Evolutionary conservation across 2,113 vertebrate genomes (phyloP).

Genomic region (Ciconia stormi): DNA sequence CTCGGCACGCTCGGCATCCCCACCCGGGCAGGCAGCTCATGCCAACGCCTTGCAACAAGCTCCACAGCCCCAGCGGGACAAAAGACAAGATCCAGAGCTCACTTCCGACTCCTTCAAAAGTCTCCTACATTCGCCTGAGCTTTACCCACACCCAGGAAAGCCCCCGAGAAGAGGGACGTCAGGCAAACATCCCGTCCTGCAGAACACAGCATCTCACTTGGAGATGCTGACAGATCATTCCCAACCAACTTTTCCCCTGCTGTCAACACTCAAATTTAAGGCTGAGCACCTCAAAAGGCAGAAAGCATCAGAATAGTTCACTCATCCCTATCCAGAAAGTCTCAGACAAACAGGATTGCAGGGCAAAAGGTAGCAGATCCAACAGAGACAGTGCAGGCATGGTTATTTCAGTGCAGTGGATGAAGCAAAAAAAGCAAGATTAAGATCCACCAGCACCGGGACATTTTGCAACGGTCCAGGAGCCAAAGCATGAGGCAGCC

Average conservation of each 20-base stretch:
- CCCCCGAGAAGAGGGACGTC: not conserved
- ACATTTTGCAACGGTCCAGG: not conserved
- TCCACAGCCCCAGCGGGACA: not conserved
- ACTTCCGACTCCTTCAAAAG: not conserved
- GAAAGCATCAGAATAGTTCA: not conserved
- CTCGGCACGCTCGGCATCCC: accelerated
- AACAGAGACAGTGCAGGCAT: not conserved
- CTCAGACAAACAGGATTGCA: not conserved
- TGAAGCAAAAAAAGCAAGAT: not conserved
- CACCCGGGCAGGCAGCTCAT: not conserved
- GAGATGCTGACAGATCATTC: not conserved
- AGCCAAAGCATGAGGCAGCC: not conserved
- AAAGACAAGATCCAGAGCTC: not conserved
- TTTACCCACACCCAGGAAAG: not conserved
- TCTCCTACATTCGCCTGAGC: not conserved
- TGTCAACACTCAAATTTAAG: not conserved
- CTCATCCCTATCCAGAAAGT: not conserved
- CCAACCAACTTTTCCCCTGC: not conserved
- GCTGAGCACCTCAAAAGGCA: not conserved
- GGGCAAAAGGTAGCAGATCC: not conserved
- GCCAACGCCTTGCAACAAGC: not conserved
- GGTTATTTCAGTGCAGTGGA: not conserved
- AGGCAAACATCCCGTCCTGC: not conserved
- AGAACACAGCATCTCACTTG: not conserved
- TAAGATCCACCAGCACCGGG: not conserved